phyloP scores from a whole-genome alignment of 2,888 invertebrate genomes.

The Leucozona laternaria region DNA sequence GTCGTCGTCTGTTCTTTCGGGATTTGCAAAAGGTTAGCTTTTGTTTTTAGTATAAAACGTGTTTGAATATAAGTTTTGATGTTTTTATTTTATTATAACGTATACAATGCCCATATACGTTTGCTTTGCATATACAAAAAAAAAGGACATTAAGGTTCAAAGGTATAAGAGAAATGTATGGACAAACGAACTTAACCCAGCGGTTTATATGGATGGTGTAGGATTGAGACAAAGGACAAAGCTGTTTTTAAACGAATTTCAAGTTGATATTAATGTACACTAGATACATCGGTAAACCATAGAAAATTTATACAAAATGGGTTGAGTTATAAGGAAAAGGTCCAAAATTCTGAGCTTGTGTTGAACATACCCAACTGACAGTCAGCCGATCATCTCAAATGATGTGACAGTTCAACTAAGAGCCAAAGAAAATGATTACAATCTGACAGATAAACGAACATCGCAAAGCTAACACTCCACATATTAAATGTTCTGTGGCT shows the following conservation, averaged over 20 bases:
- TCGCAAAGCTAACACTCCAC: too few species aligned
- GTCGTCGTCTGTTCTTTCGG: neutral
- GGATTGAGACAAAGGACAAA: neutral
- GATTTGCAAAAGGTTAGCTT: constrained; percentile 54
- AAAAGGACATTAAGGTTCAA: neutral
- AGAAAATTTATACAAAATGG: neutral
- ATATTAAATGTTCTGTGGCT: too few species aligned
- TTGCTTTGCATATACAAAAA: neutral
- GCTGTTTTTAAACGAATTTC: neutral
- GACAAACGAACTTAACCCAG: neutral
- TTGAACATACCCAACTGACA: too few species aligned
- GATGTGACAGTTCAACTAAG: too few species aligned
- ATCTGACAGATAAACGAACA: too few species aligned
- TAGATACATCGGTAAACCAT: neutral
- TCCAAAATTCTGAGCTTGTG: too few species aligned
- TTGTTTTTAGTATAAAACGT: constrained; percentile 49
- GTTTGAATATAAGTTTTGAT: constrained; percentile 57
- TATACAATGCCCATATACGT: neutral
- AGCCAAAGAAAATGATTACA: too few species aligned
- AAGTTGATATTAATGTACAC: too few species aligned
- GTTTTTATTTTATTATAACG: constrained; percentile 51
- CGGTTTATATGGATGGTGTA: neutral
- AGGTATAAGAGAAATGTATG: neutral
- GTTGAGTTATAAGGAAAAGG: neutral
- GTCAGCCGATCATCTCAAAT: too few species aligned